Percentiles rank a stretch among this genome's conserved stretches.
Conservation (phyloP, 2,888 invertebrate species). For the Melanophora roralis region DNA sequence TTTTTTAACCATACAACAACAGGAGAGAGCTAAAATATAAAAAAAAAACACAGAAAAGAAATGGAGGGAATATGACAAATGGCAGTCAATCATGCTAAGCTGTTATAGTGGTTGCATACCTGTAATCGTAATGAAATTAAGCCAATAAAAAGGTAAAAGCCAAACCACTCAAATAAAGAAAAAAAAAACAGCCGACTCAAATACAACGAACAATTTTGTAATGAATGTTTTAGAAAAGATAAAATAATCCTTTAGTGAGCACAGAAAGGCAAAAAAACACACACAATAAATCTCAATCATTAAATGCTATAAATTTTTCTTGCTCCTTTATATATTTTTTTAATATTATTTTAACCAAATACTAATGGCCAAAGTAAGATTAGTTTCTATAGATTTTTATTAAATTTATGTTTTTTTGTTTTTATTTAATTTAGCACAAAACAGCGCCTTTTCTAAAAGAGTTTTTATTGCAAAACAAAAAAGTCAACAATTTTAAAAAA, state of each 20-base stretch:
- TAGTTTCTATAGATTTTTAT: not conserved
- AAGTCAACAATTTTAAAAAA: conserved; percentile 16
- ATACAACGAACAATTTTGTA: conserved; percentile 49
- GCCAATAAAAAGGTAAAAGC: conserved; percentile 60
- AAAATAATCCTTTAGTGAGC: conserved; percentile 50
- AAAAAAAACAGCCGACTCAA: not conserved
- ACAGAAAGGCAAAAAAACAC: conserved; percentile 2
- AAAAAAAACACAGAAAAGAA: conserved; percentile 53
- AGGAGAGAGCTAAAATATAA: conserved; percentile 28
- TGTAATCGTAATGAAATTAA: conserved; percentile 61
- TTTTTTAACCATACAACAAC: conserved; percentile 7
- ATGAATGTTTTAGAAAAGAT: conserved; percentile 59
- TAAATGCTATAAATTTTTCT: conserved; percentile 7
- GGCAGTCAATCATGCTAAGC: conserved; percentile 76
- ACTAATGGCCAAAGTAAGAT: not conserved
- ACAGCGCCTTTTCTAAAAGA: not conserved
- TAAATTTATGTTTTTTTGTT: not conserved
- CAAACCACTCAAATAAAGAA: conserved; percentile 20
- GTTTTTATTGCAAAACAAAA: not conserved
- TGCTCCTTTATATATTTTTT: not conserved
- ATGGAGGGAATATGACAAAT: conserved; percentile 71
- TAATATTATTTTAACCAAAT: too few species aligned
- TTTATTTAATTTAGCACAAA: conserved; percentile 35
- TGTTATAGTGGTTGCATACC: conserved; percentile 61
- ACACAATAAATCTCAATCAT: conserved; percentile 39